phyloP scores from a whole-genome alignment of 1,140 invertebrate genomes.

The Bradynema listronoti region DNA sequence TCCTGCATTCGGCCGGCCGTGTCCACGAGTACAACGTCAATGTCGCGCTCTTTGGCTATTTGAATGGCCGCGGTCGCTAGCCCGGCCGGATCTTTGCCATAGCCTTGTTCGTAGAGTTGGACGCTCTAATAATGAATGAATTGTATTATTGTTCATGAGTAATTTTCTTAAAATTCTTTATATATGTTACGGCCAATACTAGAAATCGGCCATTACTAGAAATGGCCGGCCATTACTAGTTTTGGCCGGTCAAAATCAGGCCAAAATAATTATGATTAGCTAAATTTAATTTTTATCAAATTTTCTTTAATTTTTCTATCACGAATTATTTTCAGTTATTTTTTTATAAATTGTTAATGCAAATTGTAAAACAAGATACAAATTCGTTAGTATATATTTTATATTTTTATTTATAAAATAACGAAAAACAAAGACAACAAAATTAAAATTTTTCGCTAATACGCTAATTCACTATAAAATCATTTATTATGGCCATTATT shows the following conservation, averaged over 20 bases:
- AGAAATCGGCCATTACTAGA: too few relatives aligned
- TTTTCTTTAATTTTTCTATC: background rate
- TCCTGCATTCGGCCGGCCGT: slow-evolving; percentile 99
- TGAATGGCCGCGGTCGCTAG: slow-evolving; percentile 94
- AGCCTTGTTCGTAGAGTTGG: slow-evolving; percentile 91
- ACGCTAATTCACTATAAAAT: too few relatives aligned
- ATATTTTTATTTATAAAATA: too few relatives aligned
- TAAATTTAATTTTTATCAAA: background rate
- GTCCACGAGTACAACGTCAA: slow-evolving; percentile 89
- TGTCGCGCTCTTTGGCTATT: slow-evolving; percentile 70
- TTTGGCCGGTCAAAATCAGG: background rate
- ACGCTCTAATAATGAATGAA: slow-evolving; percentile 68
- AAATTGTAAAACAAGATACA: too few relatives aligned
- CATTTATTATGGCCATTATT: too few relatives aligned
- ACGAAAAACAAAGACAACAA: too few relatives aligned
- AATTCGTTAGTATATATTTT: too few relatives aligned
- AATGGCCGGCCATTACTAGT: background rate
- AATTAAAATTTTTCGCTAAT: too few relatives aligned
- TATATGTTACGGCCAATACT: slow-evolving; percentile 40
- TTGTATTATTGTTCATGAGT: background rate
- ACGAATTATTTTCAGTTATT: too few relatives aligned
- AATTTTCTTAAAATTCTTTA: background rate
- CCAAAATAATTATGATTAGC: background rate
- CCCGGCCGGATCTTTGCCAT: slow-evolving; percentile 95
- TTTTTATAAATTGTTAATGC: too few relatives aligned